Conservation (phyloP, 2,797 vertebrate species). For the Enteromius argenteus region DNA sequence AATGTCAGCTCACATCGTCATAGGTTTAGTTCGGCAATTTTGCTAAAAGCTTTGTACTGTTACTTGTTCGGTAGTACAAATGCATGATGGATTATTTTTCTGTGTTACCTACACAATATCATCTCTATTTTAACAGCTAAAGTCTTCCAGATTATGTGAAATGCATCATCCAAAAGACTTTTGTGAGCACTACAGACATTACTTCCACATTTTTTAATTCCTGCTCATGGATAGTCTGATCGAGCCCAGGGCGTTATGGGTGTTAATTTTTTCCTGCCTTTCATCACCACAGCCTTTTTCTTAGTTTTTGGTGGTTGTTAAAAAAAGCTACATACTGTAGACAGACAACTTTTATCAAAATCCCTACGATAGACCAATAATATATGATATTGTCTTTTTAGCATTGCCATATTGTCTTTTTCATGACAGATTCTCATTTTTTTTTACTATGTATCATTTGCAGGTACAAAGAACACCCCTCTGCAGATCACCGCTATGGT, state of each 20-base stretch:
- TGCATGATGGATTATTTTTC: background rate
- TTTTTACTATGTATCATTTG: constrained; percentile 46
- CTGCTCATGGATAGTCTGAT: background rate
- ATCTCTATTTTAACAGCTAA: background rate
- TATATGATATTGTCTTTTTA: background rate
- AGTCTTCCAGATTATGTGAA: background rate
- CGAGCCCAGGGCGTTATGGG: background rate
- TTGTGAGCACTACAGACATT: background rate
- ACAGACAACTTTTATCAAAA: background rate
- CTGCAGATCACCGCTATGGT: constrained; percentile 89
- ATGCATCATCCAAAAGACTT: background rate
- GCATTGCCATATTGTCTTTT: background rate
- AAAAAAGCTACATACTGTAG: background rate
- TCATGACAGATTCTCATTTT: background rate
- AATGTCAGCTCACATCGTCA: background rate
- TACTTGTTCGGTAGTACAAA: background rate
- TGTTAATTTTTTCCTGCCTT: background rate
- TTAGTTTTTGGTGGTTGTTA: background rate
- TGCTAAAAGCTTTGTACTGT: background rate
- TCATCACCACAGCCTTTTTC: background rate
- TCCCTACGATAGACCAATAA: background rate
- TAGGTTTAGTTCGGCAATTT: background rate
- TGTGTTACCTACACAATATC: background rate
- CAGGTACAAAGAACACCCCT: constrained; percentile 91
- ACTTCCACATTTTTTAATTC: background rate